Evolutionary conservation across 2,888 invertebrate genomes (phyloP).

Genomic region (Callyntrura guangdongensis): DNA sequence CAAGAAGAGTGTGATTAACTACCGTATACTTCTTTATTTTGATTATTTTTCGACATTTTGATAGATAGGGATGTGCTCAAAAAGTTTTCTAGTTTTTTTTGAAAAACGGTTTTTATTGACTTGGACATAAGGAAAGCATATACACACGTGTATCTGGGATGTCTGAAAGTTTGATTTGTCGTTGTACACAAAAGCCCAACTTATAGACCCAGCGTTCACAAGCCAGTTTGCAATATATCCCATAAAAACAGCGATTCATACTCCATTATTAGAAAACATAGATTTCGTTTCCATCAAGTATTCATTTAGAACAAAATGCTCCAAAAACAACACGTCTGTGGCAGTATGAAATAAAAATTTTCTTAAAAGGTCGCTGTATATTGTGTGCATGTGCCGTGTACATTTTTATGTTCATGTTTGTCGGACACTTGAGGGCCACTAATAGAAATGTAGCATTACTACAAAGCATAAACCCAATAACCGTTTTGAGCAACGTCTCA

Average conservation of each 20-base stretch:
- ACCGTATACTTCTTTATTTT: conserved; percentile 37
- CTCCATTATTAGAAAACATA: too few species aligned
- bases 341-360: too few species aligned
- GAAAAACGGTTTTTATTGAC: neutral
- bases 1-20: conserved; percentile 60
- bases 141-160: neutral
- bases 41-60: conserved; percentile 58
- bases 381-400: conserved; percentile 24
- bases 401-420: neutral
- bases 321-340: too few species aligned
- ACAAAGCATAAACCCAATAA: neutral
- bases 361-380: too few species aligned
- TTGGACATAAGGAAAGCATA: neutral
- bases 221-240: too few species aligned
- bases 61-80: conserved; percentile 36
- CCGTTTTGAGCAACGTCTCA: too few species aligned
- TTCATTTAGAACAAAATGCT: too few species aligned
- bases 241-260: too few species aligned
- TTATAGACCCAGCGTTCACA: too few species aligned
- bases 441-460: neutral
- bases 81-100: conserved; percentile 41
- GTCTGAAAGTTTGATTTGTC: too few species aligned
- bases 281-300: too few species aligned
- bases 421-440: neutral
- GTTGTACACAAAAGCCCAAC: too few species aligned